Evolutionary conservation across 2,888 invertebrate genomes (phyloP), one percentile per base, ranked within the genome.

Genomic region (Drosophila pseudotalamancana): DNA sequence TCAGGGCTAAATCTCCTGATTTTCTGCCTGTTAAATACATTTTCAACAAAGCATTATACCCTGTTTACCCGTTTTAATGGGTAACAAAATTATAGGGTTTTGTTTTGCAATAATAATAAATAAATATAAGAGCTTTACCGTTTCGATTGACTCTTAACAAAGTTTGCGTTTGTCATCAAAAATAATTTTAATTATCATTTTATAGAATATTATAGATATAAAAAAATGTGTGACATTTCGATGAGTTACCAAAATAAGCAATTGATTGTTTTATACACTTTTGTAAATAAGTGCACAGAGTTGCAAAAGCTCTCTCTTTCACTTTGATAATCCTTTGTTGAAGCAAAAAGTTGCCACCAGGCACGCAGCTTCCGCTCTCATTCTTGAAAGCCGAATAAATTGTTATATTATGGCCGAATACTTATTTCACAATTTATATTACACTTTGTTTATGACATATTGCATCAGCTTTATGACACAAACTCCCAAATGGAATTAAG

Each of bases 391-490:
- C 31, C 11, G 3, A 35, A 16, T 25, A 9, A 35, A 37, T 9
- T 3, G 5, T 1, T 37, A 21, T 37, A n/a, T 11, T 37, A 11
- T 4, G 6, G 40, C 9, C 9, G 4, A 6, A 19, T 4, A 6
- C 6, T 18, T 3, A 18, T 37, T 19, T n/a, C 8, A 4, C 14
- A 57, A 14, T 37, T 48, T 29, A 21, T 4, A 61, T 78, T 68
- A 39, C 65, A 61, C 9, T 12, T 18, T 37, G 14, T 29, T 32
- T 18, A 32, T 48, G 40, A 31, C 45, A 54, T 51, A 79, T 85
- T 82, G 68, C 79, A 79, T 85, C 86, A 85, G 75, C 57, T 19
- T 43, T 51, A 29, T 42, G 46, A 37, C 21, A 16, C 40, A 25
- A 50, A 37, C 4, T 4, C n/a, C 16, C 18, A 35, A 32, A 27